These are phyloP conservation scores for Alosa sapidissima DNA, from an alignment of 2,797 vertebrate genomes.

Conservation along the genomic window DNA sequence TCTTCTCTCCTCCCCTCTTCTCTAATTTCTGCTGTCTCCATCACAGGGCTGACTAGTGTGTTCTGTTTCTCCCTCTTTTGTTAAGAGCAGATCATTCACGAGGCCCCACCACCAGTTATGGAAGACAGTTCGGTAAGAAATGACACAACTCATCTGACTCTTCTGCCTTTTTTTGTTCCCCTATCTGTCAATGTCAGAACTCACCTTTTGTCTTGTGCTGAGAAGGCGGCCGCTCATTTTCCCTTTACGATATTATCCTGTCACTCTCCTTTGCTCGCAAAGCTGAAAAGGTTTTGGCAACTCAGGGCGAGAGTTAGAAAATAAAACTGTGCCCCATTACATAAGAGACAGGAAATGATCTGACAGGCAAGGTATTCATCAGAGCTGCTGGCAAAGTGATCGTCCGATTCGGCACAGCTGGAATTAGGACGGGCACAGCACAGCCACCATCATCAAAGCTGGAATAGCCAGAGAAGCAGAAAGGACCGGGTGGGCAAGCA, in stretches of 20 bases:
- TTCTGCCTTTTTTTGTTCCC: not conserved
- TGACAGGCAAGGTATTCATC: constrained; percentile 9
- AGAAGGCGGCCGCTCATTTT: not conserved
- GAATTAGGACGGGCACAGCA: not conserved
- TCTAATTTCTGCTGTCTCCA: not conserved
- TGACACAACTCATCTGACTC: not conserved
- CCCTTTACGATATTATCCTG: not conserved
- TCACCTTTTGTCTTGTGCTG: not conserved
- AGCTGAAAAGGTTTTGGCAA: not conserved
- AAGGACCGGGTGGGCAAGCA: not conserved
- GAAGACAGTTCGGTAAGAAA: constrained; percentile 87
- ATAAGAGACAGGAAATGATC: constrained; percentile 5
- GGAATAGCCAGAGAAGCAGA: not conserved
- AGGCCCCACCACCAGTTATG: constrained; percentile 83
- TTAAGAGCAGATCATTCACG: constrained; percentile 86
- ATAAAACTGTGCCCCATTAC: not conserved
- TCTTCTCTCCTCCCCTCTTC: not conserved
- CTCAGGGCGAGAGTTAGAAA: not conserved
- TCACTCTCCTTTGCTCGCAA: not conserved
- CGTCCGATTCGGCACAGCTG: not conserved
- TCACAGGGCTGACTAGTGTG: not conserved
- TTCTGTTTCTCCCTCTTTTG: constrained; percentile 17
- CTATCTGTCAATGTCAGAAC: not conserved
- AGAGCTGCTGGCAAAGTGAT: constrained; percentile 18
- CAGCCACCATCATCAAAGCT: not conserved